Conservation (phyloP, 2,888 invertebrate genomes). For the Philhelius pedissequus region DNA sequence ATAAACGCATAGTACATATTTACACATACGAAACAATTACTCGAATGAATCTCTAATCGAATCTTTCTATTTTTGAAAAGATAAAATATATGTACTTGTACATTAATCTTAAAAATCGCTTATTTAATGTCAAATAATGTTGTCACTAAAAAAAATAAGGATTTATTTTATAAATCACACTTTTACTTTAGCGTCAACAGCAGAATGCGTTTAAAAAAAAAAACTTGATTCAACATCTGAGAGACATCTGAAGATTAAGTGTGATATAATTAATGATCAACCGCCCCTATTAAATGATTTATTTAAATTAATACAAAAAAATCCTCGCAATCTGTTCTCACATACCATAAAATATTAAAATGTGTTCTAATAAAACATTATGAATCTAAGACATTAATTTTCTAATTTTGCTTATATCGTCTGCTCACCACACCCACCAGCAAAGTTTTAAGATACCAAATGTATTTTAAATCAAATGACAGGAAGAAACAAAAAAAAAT, state of each 20-base stretch:
- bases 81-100: too few species aligned
- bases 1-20: too few species aligned
- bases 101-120: not conserved
- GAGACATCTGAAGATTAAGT: conserved; percentile 27
- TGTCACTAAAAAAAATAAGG: not conserved
- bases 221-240: not conserved
- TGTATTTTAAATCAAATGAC: not conserved
- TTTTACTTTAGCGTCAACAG: not conserved
- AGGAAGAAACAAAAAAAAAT: not conserved
- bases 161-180: not conserved
- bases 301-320: not conserved
- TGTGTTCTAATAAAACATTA: not conserved
- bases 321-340: conserved; percentile 1
- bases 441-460: not conserved
- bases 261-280: conserved; percentile 14
- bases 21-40: not conserved
- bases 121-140: not conserved
- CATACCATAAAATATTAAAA: conserved; percentile 9
- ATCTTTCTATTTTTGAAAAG: not conserved
- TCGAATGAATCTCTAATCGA: not conserved
- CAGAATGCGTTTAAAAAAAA: not conserved
- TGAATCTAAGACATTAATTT: not conserved
- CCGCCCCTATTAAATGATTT: not conserved
- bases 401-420: not conserved
- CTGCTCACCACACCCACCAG: not conserved